Evolutionary conservation across 2,888 invertebrate genomes (phyloP).

Genomic region (Adineta ricciae): DNA sequence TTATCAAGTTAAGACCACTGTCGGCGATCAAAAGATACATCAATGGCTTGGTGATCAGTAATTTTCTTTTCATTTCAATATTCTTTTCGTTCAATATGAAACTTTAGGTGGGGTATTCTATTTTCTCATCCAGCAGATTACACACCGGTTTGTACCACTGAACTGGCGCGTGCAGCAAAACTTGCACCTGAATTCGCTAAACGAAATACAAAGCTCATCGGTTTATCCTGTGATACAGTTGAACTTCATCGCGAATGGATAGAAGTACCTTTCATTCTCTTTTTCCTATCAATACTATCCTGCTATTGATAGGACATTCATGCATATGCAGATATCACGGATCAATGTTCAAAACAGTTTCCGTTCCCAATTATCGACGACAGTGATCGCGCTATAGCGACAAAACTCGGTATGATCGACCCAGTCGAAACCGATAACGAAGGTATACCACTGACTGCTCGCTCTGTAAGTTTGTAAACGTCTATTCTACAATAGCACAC

Average conservation of each 20-base stretch:
- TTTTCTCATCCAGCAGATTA: conserved; percentile 95
- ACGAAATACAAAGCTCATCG: conserved; percentile 76
- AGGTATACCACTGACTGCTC: conserved; percentile 73
- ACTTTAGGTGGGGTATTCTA: conserved; percentile 69
- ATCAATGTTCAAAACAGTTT: conserved; percentile 27
- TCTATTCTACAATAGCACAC: no score
- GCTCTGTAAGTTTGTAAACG: conserved; percentile 60
- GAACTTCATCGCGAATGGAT: conserved; percentile 70
- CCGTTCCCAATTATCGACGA: conserved; percentile 90
- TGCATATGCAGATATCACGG: not conserved
- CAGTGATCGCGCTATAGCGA: conserved; percentile 65
- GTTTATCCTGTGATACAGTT: conserved; percentile 75
- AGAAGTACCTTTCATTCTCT: no score
- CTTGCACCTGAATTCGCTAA: conserved; percentile 69
- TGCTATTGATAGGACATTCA: not conserved
- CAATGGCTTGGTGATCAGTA: not conserved
- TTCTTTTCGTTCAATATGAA: no score
- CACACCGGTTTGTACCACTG: conserved; percentile 95
- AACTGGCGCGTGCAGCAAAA: conserved; percentile 67
- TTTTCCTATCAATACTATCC: no score
- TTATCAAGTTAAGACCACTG: no score
- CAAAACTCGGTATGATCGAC: conserved; percentile 78
- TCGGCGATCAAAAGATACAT: not conserved
- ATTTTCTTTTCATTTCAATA: not conserved
- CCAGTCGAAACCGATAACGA: conserved; percentile 66